These are phyloP conservation scores for Marronus borbonicus DNA, from an alignment of 2,888 invertebrate genomes.

Conservation along the genomic window DNA sequence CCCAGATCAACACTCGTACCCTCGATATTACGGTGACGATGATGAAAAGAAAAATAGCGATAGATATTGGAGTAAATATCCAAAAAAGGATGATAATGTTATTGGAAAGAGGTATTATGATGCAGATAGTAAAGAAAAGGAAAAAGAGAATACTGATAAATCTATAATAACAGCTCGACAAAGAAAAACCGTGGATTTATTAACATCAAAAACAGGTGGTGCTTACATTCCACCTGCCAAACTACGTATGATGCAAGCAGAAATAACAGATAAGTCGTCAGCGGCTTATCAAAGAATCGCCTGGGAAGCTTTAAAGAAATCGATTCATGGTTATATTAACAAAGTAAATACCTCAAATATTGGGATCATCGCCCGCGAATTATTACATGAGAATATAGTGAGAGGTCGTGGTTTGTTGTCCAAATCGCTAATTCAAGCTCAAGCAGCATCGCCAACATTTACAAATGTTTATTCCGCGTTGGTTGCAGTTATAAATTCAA, in stretches of 20 bases:
- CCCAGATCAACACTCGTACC: slow-evolving; percentile 54
- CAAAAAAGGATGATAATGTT: slow-evolving; percentile 64
- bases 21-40: slow-evolving; percentile 66
- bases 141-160: slow-evolving; percentile 59
- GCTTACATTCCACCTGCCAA: slow-evolving; percentile 99
- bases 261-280: slow-evolving; percentile 96
- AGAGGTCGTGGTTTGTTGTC: slow-evolving; percentile 94
- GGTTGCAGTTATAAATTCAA: slow-evolving; percentile 96
- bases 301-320: slow-evolving; percentile 99
- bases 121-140: slow-evolving; percentile 53
- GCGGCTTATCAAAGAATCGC: slow-evolving; percentile 95
- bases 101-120: slow-evolving; percentile 66
- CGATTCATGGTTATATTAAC: slow-evolving; percentile 97
- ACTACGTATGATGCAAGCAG: slow-evolving; percentile 94
- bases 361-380: slow-evolving; percentile 89
- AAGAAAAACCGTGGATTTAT: slow-evolving; percentile 76
- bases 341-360: slow-evolving; percentile 98
- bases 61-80: slow-evolving; percentile 69
- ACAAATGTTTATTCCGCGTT: slow-evolving; percentile 97
- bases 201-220: slow-evolving; percentile 90
- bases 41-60: slow-evolving; percentile 63
- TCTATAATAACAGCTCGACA: slow-evolving; percentile 66
- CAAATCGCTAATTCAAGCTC: slow-evolving; percentile 96
- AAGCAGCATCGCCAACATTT: slow-evolving; percentile 97
- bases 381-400: slow-evolving; percentile 96